These are phyloP conservation scores for Falcunculus frontatus DNA, from an alignment of 2,113 vertebrate genomes.

Conservation along the genomic window DNA sequence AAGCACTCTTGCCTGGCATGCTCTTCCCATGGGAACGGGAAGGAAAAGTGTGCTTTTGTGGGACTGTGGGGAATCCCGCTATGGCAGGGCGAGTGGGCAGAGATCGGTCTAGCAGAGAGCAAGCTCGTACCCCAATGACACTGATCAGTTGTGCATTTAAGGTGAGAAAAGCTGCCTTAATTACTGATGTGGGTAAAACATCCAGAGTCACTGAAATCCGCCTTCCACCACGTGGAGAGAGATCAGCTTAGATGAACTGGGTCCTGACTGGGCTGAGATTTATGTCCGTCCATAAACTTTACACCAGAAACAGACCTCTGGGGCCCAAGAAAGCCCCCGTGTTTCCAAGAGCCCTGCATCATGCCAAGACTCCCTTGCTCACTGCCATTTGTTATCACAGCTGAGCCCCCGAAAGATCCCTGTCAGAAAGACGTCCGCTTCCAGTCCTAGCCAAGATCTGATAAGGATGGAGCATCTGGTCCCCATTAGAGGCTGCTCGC, in stretches of 20 bases:
- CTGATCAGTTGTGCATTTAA: rapidly evolving
- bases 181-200: neutral
- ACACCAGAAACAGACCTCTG: neutral
- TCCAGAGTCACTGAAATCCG: neutral
- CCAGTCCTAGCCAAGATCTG: slow-evolving; percentile 54
- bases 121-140: neutral
- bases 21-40: rapidly evolving
- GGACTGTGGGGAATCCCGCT: neutral
- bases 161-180: neutral
- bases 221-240: rapidly evolving
- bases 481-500: slow-evolving; percentile 34
- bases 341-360: neutral
- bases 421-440: slow-evolving; percentile 58
- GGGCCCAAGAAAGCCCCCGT: neutral
- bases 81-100: rapidly evolving
- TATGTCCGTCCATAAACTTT: neutral
- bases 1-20: neutral
- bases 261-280: neutral
- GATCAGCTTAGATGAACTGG: neutral
- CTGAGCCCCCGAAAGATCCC: slow-evolving; percentile 59
- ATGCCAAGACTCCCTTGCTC: slow-evolving; percentile 32
- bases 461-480: slow-evolving; percentile 64
- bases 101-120: neutral
- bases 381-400: slow-evolving; percentile 64
- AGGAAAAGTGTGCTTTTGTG: neutral